A percentile compares a stretch with the other conserved stretches of the same genome.
These are phyloP conservation scores for Phrixothrix hirtus DNA, from an alignment of 2,888 invertebrate species.

Conservation along the genomic window DNA sequence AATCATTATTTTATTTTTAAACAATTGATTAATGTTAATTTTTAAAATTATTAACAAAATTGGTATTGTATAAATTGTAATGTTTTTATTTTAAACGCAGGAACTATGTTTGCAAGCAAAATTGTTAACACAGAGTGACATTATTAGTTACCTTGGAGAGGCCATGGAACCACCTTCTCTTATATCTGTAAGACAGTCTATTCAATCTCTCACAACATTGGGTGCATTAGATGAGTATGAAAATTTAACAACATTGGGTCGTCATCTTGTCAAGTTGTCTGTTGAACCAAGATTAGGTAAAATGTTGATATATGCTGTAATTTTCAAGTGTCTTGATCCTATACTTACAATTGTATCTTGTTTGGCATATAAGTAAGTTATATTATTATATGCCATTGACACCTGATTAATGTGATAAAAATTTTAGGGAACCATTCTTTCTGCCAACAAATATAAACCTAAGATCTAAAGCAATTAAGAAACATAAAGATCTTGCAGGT, in stretches of 20 bases:
- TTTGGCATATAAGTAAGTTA: conserved; percentile 71
- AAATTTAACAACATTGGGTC: conserved; percentile 84
- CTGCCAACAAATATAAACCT: conserved; percentile 71
- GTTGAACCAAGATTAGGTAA: conserved; percentile 91
- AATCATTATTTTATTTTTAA: no score
- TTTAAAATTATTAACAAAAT: no score
- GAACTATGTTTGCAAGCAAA: conserved; percentile 89
- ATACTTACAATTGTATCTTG: conserved; percentile 88
- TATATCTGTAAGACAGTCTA: conserved; percentile 75
- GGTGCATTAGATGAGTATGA: conserved; percentile 86
- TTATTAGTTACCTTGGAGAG: conserved; percentile 77
- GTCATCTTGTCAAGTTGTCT: conserved; percentile 87
- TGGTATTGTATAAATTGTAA: no score
- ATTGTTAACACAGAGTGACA: conserved; percentile 73
- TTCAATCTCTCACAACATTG: conserved; percentile 71
- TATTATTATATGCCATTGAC: background rate
- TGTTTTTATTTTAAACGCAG: conserved; percentile 48
- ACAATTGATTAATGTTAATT: no score
- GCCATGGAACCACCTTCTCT: conserved; percentile 87
- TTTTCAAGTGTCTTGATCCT: conserved; percentile 91
- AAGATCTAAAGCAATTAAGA: conserved; percentile 63
- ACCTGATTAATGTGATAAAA: background rate
- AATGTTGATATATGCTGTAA: conserved; percentile 86
- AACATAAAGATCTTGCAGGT: conserved; percentile 71
- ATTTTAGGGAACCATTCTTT: conserved; percentile 71